phyloP scores from a whole-genome alignment of 2,888 invertebrate species.

The Drosophila mulleri region DNA sequence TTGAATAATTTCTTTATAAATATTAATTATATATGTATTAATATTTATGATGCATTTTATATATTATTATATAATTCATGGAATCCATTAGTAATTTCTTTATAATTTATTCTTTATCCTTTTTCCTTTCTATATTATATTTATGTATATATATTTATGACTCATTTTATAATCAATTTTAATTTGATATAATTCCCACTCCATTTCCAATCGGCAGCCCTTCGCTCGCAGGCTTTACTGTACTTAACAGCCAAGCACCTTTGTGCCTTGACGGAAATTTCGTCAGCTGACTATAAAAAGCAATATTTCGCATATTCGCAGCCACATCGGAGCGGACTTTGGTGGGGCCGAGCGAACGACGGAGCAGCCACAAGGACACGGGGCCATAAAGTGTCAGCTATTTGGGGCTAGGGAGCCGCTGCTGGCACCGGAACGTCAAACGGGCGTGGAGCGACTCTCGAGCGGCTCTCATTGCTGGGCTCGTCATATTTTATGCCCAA shows the following conservation, averaged over 20 bases:
- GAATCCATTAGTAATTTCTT: no score
- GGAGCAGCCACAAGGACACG: slow-evolving; percentile 65
- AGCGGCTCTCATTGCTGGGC: slow-evolving; percentile 26
- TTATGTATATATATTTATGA: no score
- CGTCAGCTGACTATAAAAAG: slow-evolving; percentile 52
- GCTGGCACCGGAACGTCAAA: slow-evolving; percentile 1
- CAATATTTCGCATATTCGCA: slow-evolving; percentile 39
- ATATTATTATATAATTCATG: no score
- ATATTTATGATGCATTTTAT: no score
- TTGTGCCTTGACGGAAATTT: slow-evolving; percentile 13
- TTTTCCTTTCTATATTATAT: no score
- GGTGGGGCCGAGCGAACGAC: not conserved
- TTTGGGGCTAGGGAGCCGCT: slow-evolving; percentile 32
- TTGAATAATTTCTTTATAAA: no score
- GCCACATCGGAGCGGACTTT: slow-evolving; percentile 3
- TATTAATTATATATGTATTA: no score
- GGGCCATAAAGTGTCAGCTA: slow-evolving; percentile 70
- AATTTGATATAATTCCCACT: not conserved
- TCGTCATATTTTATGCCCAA: slow-evolving; percentile 80
- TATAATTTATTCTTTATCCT: no score
- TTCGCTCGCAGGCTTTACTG: slow-evolving; percentile 36
- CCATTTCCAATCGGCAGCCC: not conserved
- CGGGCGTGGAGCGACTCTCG: slow-evolving; percentile 7
- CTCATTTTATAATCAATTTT: no score
- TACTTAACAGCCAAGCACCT: slow-evolving; percentile 33